Conservation (phyloP, 1,140 invertebrate species). For the Drosophila kanapiae region DNA sequence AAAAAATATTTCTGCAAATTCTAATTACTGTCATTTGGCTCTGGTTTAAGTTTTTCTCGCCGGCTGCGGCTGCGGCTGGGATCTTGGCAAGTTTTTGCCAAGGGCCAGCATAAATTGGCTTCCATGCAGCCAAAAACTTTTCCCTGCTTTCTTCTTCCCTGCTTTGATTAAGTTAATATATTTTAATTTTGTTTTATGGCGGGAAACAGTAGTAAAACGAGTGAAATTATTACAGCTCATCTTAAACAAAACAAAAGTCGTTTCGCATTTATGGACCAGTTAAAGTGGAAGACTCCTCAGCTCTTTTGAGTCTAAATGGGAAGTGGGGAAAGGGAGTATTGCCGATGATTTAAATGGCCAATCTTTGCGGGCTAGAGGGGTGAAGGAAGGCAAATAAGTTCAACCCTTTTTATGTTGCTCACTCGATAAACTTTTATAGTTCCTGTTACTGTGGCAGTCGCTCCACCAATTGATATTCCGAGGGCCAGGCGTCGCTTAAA, state of each 20-base stretch:
- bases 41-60: conserved; percentile 50
- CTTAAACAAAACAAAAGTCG: conserved; percentile 45
- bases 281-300: conserved; percentile 12
- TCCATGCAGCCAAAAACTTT: conserved; percentile 43
- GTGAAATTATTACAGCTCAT: conserved; percentile 46
- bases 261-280: conserved; percentile 33
- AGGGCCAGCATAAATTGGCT: conserved; percentile 51
- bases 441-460: conserved; percentile 9
- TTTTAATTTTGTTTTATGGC: conserved; percentile 54
- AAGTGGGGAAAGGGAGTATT: background rate
- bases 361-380: background rate
- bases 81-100: conserved; percentile 49
- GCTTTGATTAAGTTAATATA: conserved; percentile 52
- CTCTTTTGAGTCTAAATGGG: background rate
- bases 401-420: conserved; percentile 60
- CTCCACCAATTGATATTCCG: conserved; percentile 16
- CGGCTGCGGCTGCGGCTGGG: conserved; percentile 6
- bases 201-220: conserved; percentile 38
- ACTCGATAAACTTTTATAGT: conserved; percentile 68
- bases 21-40: conserved; percentile 82
- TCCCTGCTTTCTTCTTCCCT: background rate
- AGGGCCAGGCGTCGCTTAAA: conserved; percentile 40
- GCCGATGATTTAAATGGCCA: conserved; percentile 51
- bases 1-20: conserved; percentile 65
- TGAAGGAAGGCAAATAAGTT: conserved; percentile 20